Evolutionary conservation across 1,140 invertebrate species (phyloP), one percentile per base, ranked within the genome.

Genomic region (Tetramorium parvispinum): DNA sequence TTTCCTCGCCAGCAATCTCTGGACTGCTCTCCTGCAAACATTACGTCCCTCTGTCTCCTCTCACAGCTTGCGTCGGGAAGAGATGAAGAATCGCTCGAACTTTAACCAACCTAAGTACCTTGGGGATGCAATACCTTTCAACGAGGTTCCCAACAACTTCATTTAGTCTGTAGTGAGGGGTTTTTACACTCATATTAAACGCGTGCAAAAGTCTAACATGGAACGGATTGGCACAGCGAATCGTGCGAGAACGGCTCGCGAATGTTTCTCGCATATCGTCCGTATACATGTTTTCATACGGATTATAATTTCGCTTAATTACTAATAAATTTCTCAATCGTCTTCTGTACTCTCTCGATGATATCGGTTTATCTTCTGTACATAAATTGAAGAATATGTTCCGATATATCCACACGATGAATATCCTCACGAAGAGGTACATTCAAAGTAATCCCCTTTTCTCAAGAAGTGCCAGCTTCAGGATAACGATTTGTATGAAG

Each of bases 221-320:
- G 88, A 89, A 89, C 88, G 88, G 88, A 89, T 89, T 89, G 46
- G 79, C 79, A 51, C 49, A 49, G 86, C 53, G 55, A 89, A 43
- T 87, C 87, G 63, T 27, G 32, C 65, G 51, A 53, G n/a, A 66
- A 43, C 37, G 40, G 49, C 18, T 57, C 78, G 51, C 37, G 51
- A 70, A 40, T 71, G 11, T 70, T 10, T 85, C 40, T 77, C 24
- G 32, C 13, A 71, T 57, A 13, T 71, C 65, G 40, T 61, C 24
- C 46, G 16, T 68, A 66, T 11, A 53, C 3, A 46, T 79, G 53
- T 79, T 51, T 37, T 57, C 4, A 43, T n/a, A 63, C 27, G 24
- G 61, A 53, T 16, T 63, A 43, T 10, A 68, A 59, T 7, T 73
- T 73, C 24, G 53, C 68, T 82, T 59, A 59, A 82, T 46, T 59